Base-by-base conservation (phyloP, 1,140 invertebrate genomes). In the Chrysoperla carnea region DNA sequence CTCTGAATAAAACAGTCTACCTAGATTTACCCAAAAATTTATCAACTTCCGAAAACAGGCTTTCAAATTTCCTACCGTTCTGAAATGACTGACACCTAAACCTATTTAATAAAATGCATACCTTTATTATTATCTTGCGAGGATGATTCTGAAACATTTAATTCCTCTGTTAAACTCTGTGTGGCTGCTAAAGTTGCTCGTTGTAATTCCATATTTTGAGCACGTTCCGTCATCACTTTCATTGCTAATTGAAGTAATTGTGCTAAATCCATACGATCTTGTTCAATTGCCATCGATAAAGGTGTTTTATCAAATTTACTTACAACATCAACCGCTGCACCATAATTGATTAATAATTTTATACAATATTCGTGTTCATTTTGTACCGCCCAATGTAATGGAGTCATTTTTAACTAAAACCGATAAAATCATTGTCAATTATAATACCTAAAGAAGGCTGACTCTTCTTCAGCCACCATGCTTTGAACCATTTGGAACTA, bases 371-470 rank as follows among this genome's bases (percentile, higher is more conserved):
- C 52, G 58, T 89, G 79, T n/a, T 77, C 74, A 49, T 81, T 76
- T 63, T 92, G 87, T 38, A 84, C 84, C 8, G 89, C 88, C 91
- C 90, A 95, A 67, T 95, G 90, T 15, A 96, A 66, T 27, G 90
- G 87, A 17, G 89, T 93, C 89, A 93, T 94, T 56, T 77, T 77
- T 27, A 94, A 62, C 86, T 85, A 48, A 46, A 53, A 56, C 38
- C 39, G 42, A 46, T 23, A 42, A 39, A 11, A 33, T 11, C 17
- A 43, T 23, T n/a, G n/a, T 38, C 3, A 43, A 37, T 39, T 43
- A 29, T 6, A 11, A 17, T 37, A 39, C 39, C 28, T 9, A 40
- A 40, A 27, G n/a, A n/a, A n/a, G n/a, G n/a, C n/a, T n/a, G n/a
- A n/a, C n/a, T n/a, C n/a, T n/a, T n/a, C n/a, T n/a, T n/a, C n/a